Evolutionary conservation across 2,888 invertebrate species (phyloP), one percentile per base, ranked within the genome.

Genomic region (Tiliacea aurago): DNA sequence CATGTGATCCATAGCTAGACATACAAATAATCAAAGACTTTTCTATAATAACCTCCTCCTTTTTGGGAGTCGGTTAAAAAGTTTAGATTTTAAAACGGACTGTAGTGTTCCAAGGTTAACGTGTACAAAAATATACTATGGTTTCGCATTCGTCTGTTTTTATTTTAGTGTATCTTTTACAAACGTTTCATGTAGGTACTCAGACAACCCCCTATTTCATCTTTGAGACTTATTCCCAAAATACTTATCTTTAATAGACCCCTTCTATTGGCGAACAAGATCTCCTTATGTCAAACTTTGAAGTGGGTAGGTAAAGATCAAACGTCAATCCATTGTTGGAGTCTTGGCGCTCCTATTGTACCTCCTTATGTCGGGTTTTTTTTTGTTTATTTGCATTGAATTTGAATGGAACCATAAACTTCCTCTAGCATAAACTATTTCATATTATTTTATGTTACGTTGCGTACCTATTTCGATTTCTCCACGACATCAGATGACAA

Each of bases 251-350:
- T 47, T 69, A 65, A 68, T 61, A 69, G 33, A 74, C 47, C 53
- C 61, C 20, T 33, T 68, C 37, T 23, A 59, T 45, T 59, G 68
- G 56, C 43, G 62, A 73, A 78, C 49, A 77, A 78, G 62, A 66
- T 69, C 74, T 74, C 43, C 69, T 75, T 63, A 76, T 76, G 81
- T 76, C 64, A 58, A 76, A 71, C 37, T 80, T 80, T 80, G 76
- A 76, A 61, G 61, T 74, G 64, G 80, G 69, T 78, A 74, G 41
- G 47, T 47, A 45, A 76, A 76, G 67, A 80, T 80, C 80, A 80
- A 80, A 76, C 64, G 71, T 55, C 71, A 74, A 59, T 67, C 59
- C 45, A 58, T 61, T 59, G 58, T 53, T 58, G 23, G 69, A 63
- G 67, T 56, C 69, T 70, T 66, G 20, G 41, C 23, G 33, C 28